Base-by-base conservation (phyloP, 2,888 invertebrate genomes). In the Phaedon cochleariae region DNA sequence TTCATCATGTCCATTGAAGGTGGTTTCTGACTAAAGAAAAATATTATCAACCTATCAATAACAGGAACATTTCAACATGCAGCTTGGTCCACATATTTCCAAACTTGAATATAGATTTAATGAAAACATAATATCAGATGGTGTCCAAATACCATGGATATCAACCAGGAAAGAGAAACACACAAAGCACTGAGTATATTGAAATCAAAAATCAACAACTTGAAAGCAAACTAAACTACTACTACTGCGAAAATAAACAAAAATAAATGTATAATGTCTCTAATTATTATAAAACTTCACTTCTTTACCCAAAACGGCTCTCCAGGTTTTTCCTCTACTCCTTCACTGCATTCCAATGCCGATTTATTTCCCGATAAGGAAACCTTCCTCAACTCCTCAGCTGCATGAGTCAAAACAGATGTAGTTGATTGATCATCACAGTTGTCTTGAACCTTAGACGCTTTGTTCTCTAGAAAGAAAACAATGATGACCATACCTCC, bases 291-390 rank as follows among this genome's bases (percentile, higher is more conserved):
- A 59, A 22, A 62, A 65, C 62, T 34, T 62, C 62, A 63, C 49
- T 65, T 49, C 59, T 73, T 75, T 71, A 76, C 75, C 73, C 75
- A 75, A 66, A 75, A 75, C 6, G 74, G 72, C 63, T 77, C 76
- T 62, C 69, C 68, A 37, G 70, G 59, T 55, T 69, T 71, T 7
- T 29, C 26, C 21, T 63, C 64, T 45, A 45, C 10, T 9, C 26
- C 21, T 52, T 59, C 53, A 45, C 60, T 31, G 7, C 58, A 41
- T 46, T 49, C 54, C 10, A 49, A 54, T 41, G 7, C 17, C 29
- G 21, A 49, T 15, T 48, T 48, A 21, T 41, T 41, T n/a, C 52
- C 29, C 18, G 48, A 10, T 0, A 31, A 20, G 6, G 67, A 59
- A 21, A 55, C 49, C 59, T 65, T 55, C 29, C 51, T 31, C 22